Evolutionary conservation across 2,113 vertebrate genomes (phyloP).

Genomic region (Pangasianodon hypophthalmus): DNA sequence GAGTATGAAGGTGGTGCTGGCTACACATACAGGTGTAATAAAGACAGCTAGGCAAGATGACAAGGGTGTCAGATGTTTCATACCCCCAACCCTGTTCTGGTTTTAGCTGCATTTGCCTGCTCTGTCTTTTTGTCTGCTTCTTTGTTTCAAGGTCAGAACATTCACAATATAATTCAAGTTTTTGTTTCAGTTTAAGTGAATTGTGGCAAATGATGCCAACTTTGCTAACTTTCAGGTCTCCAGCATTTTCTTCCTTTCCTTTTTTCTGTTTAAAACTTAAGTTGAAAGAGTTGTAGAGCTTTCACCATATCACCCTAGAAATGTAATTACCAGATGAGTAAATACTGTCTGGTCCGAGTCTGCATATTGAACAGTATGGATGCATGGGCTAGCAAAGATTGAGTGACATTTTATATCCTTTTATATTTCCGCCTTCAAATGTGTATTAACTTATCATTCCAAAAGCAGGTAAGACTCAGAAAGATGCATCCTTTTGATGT

Average conservation of each 20-base stretch:
- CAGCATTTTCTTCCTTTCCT: neutral
- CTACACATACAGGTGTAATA: conserved; percentile 13
- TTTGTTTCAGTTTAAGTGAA: neutral
- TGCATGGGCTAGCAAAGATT: conserved; percentile 62
- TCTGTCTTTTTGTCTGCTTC: neutral
- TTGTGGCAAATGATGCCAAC: neutral
- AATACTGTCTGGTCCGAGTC: conserved; percentile 60
- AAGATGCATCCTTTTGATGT: conserved; percentile 59
- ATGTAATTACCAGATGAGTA: conserved; percentile 61
- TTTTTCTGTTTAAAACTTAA: conserved; percentile 35
- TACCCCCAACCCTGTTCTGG: neutral
- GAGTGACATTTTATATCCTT: conserved; percentile 74
- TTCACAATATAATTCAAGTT: neutral
- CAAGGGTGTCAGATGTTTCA: neutral
- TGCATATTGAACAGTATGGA: conserved; percentile 58
- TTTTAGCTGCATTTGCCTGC: neutral
- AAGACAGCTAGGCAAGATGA: conserved; percentile 22
- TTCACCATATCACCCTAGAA: conserved; percentile 56
- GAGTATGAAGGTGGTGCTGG: conserved; percentile 33
- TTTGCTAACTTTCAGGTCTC: neutral
- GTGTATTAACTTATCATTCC: conserved; percentile 74
- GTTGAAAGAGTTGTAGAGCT: conserved; percentile 41
- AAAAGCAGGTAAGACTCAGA: conserved; percentile 53
- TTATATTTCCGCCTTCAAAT: conserved; percentile 72
- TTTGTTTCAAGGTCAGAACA: neutral